Base-by-base conservation (phyloP, 2,797 vertebrate genomes). In the Nyctibius grandis region DNA sequence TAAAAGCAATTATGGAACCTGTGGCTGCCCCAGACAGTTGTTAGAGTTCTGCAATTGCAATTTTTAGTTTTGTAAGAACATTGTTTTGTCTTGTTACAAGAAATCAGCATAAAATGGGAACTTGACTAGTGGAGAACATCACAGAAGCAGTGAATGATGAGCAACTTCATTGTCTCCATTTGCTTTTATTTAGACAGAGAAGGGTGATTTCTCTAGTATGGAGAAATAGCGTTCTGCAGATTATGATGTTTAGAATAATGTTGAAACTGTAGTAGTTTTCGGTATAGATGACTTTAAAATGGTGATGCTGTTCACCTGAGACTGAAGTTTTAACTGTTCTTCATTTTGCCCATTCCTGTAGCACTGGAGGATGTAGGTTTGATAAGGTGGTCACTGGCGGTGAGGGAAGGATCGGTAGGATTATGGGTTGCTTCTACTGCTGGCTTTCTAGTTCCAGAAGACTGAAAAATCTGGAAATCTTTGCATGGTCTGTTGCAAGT, bases 331-430 rank as follows among this genome's bases (percentile, higher is more conserved):
- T 69, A 59, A 26, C 16, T 88, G 31, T 25, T 63, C 15, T 34
- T 61, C 1, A 2, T 57, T 76, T 80, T 34, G 12, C 26, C 15
- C 3, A 11, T 77, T 91, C 40, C 11, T 63, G 7, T 50, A 44
- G 34, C 29, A 18, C 75, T 20, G 45, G 19, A 63, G 38, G 18
- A 15, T 60, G 29, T 56, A 20, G 15, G 9, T 51, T 65, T 61
- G 42, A 6, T 48, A 31, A 38, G 53, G 53, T 47, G 28, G 6
- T 61, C 17, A 8, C 36, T 47, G 48, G 26, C 2, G 1, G 8
- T 44, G 11, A 61, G n/a, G 38, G 12, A 65, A 33, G 23, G 57
- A n/a, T 87, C 0, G 0, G 59, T 56, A 47, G 31, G 5, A 0
- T 56, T 76, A 28, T 1, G 7, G 31, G 11, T 45, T 88, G 26